A percentile compares a stretch with the other conserved stretches of the same genome.
phyloP scores from a whole-genome alignment of 2,888 invertebrate genomes.

The Eledona agricola region DNA sequence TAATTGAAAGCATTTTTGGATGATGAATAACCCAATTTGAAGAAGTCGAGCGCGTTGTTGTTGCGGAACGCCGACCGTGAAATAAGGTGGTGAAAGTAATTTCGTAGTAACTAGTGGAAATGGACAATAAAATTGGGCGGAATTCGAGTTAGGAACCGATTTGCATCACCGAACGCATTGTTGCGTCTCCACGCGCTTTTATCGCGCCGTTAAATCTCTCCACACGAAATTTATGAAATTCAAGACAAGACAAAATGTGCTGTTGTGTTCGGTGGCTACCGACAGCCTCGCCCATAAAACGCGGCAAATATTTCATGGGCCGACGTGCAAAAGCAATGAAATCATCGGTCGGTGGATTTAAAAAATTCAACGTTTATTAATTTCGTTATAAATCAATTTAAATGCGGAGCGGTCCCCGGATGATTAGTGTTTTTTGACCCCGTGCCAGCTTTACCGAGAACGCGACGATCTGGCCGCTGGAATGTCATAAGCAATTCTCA shows the following conservation, averaged over 20 bases:
- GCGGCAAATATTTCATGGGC: constrained; percentile 13
- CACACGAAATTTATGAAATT: constrained; percentile 26
- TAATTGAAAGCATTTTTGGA: no score
- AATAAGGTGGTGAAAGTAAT: no score
- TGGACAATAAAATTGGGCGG: constrained; percentile 19
- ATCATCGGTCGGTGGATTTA: constrained; percentile 16
- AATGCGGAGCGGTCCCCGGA: constrained; percentile 5
- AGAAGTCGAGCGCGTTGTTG: no score
- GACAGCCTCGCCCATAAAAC: constrained; percentile 18
- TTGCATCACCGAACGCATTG: constrained; percentile 26
- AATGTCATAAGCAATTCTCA: constrained; percentile 18
- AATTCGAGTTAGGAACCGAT: constrained; percentile 11
- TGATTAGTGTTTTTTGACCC: constrained; percentile 19
- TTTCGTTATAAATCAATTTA: constrained; percentile 32
- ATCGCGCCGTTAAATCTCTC: constrained; percentile 19
- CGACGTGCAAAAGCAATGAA: constrained; percentile 20
- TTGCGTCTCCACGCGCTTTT: constrained; percentile 20
- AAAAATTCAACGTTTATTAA: no score
- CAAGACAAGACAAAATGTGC: constrained; percentile 3
- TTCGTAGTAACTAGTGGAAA: no score
- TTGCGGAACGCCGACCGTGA: no score
- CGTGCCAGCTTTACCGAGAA: constrained; percentile 24
- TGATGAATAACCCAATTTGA: no score
- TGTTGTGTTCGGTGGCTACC: constrained; percentile 7
- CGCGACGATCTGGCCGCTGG: constrained; percentile 11